Conservation (phyloP, 2,888 invertebrate genomes). For the Ophion costatus region DNA sequence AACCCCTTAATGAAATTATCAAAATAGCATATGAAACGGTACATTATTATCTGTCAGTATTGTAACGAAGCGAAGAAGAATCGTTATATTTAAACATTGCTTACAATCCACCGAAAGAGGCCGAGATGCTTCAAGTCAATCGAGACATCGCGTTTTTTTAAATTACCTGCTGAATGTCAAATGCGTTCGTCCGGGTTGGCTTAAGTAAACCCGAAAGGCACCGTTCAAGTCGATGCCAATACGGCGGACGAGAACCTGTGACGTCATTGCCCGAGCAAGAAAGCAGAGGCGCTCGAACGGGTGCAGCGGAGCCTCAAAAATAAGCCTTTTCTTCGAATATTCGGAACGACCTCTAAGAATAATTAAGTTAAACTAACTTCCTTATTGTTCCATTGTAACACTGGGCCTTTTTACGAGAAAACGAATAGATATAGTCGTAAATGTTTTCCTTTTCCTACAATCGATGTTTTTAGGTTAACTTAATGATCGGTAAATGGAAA, state of each 20-base stretch:
- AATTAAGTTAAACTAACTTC: neutral
- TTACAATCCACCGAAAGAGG: neutral
- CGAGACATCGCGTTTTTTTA: neutral
- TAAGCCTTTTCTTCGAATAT: neutral
- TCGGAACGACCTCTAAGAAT: neutral
- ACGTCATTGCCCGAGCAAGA: neutral
- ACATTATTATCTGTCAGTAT: neutral
- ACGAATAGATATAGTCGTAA: neutral
- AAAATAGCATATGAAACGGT: neutral
- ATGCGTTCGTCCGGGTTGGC: neutral
- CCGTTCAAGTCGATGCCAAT: constrained; percentile 15
- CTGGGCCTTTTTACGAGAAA: neutral
- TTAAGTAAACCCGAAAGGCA: neutral
- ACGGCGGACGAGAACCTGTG: constrained; percentile 5
- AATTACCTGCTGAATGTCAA: constrained; percentile 10
- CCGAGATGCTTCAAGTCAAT: constrained; percentile 3
- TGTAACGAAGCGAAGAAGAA: neutral
- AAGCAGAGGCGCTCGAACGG: neutral
- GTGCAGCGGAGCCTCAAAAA: neutral
- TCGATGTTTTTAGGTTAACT: neutral
- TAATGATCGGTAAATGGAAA: neutral
- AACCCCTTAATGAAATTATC: neutral
- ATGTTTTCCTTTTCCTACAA: neutral
- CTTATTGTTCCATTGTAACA: neutral
- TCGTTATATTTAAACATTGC: neutral